Evolutionary conservation across 2,797 vertebrate genomes (phyloP), one percentile per base, ranked within the genome.

Genomic region (Macropus fuliginosus): DNA sequence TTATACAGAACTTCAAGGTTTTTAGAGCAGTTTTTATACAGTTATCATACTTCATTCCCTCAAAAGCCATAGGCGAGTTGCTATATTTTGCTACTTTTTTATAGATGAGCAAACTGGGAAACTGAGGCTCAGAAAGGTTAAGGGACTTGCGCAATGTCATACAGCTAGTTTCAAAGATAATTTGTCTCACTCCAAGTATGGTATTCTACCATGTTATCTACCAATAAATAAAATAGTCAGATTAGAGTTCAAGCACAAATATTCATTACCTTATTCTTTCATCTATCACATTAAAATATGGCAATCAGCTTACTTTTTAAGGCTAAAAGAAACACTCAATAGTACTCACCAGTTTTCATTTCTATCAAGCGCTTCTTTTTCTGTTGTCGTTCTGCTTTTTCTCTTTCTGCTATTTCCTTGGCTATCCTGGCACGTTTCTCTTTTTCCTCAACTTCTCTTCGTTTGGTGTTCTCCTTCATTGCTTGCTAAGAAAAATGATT

Each of bases 341-440:
- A 8, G 91, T 91, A 97, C 98, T 98, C 98, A 99, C 99, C 99
- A 98, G 99, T 99, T 97, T 99, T 99, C 98, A 99, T 99, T 98
- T 99, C 99, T 97, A 99, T 98, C 95, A 99, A 98, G 95, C 97
- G 98, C 12, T 98, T 99, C 98, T 99, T 99, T 99, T 99, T 99
- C 98, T 99, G 99, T 97, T 99, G 99, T 62, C 99, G 99, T 97
- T 99, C 99, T 94, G 98, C 98, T 98, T 99, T 99, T 98, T 99
- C 99, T 94, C 99, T 99, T 98, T 99, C 99, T 91, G 99, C 99
- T 97, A 99, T 99, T 98, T 99, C 99, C 98, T 99, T 99, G 46
- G 99, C 99, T 92, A 99, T 98, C 97, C 98, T 99, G 18, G 99
- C 99, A 98, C 99, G 99, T 96, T 98, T 99, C 98, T 99, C 99